Evolutionary conservation across 2,113 vertebrate genomes (phyloP), one percentile per base, ranked within the genome.

Genomic region (Trochalopteron elliotii): DNA sequence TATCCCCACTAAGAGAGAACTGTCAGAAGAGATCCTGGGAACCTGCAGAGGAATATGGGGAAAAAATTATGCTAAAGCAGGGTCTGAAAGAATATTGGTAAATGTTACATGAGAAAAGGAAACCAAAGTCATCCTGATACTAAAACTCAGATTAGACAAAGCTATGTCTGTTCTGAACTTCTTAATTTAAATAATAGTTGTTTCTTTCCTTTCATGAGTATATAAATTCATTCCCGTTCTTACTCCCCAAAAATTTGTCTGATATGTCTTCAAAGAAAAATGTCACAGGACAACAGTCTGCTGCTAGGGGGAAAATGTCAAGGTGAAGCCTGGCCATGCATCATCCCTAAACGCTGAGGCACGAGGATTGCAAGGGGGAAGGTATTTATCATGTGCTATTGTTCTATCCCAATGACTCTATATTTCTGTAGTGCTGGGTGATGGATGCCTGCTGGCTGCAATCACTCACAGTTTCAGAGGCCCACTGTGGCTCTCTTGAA

Each of bases 351-450:
- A 90, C 0, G 37, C 83, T 80, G 93, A 97, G 93, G 80, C 87
- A 86, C 83, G 56, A 95, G 93, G 94, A 96, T 97, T 97, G 97
- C 94, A 89, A 94, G 90, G 96, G 65, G 90, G 80, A 97, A 97
- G 87, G 95, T 94, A 96, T 98, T 97, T 98, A 96, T 98, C 97
- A 97, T 96, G 96, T 91, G 96, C 94, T 97, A 96, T 92, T 97
- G 96, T 97, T 97, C 96, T 97, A 86, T 98, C 95, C 92, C 97
- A 94, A 86, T 83, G 83, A 83, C 87, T 98, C 97, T 96, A 67
- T 97, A 96, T 96, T 97, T 96, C 96, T 95, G 89, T 88, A 85
- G 81, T 79, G 74, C 86, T 70, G 5, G 61, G 44, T 98, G 98
- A 98, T 97, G 94, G 97, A 98, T 98, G 96, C 83, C 5, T 61